Evolutionary conservation across 2,888 invertebrate species (phyloP).

Genomic region (Diogma glabrata): DNA sequence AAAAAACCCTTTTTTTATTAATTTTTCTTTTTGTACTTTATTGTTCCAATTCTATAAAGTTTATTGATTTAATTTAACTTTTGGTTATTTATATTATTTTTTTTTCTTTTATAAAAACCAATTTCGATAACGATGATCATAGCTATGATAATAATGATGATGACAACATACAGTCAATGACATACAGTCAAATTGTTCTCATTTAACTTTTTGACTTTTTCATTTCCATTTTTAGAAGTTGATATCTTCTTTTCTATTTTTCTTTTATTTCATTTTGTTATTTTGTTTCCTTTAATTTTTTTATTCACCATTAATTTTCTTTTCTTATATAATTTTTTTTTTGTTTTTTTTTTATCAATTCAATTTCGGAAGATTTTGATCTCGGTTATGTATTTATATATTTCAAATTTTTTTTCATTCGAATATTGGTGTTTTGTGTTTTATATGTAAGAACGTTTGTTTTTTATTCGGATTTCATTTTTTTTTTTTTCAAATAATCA

Average conservation of each 20-base stretch:
- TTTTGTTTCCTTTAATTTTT: too few species aligned
- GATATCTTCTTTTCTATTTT: conserved; percentile 5
- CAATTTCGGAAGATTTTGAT: conserved; percentile 7
- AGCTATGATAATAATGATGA: conserved; percentile 8
- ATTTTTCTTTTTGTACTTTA: background rate
- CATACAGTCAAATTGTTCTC: conserved; percentile 8
- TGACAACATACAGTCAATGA: conserved; percentile 9
- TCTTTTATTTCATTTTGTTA: too few species aligned
- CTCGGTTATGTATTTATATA: too few species aligned
- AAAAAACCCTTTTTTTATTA: conserved; percentile 1
- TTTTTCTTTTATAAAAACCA: background rate
- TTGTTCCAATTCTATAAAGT: background rate
- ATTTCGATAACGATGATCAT: conserved; percentile 1
- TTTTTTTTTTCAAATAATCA: too few species aligned
- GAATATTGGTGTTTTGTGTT: too few species aligned
- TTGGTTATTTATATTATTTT: conserved; percentile 1
- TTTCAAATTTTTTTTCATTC: too few species aligned
- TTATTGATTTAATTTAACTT: background rate
- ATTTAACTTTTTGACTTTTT: conserved; percentile 9
- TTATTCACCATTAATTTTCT: conserved; percentile 9
- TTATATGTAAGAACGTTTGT: too few species aligned
- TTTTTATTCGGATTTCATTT: too few species aligned
- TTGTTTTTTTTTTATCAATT: conserved; percentile 3
- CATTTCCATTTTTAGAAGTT: conserved; percentile 5
- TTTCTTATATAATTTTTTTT: background rate